phyloP scores from a whole-genome alignment of 2,888 invertebrate species.

The Dicyrtomina minuta region DNA sequence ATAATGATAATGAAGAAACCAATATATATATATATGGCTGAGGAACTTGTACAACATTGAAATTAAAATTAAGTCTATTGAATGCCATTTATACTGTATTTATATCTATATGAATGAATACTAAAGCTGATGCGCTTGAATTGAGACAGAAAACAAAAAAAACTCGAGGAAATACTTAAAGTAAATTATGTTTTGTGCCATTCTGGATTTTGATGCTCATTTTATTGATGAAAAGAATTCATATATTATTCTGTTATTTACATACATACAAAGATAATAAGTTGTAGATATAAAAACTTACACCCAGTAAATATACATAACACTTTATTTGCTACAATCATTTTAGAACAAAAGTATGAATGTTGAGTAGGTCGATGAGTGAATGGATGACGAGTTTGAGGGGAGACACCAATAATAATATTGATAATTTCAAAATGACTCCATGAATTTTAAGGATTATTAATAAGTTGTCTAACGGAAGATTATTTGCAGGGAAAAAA shows the following conservation, averaged over 20 bases:
- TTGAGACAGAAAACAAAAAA: background rate
- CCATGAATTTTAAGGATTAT: no score
- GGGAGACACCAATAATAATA: background rate
- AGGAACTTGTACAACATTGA: constrained; percentile 20
- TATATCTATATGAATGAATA: constrained; percentile 10
- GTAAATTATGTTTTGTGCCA: constrained; percentile 30
- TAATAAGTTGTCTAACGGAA: background rate
- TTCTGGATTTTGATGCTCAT: constrained; percentile 29
- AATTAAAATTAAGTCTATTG: constrained; percentile 22
- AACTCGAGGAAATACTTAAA: background rate
- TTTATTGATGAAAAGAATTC: constrained; percentile 4
- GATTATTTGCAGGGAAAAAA: constrained; percentile 12
- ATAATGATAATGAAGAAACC: background rate
- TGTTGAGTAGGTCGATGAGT: background rate
- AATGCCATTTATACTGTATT: constrained; percentile 16
- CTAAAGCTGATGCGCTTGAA: constrained; percentile 11
- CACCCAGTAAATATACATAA: no score
- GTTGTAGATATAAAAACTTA: no score
- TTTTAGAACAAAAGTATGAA: background rate
- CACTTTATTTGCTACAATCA: constrained; percentile 1
- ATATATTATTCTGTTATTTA: background rate
- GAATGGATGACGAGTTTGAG: background rate
- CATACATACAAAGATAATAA: no score
- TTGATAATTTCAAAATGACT: background rate
- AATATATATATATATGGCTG: background rate